phyloP scores from a whole-genome alignment of 1,140 invertebrate species.

The Whitmania pigra region DNA sequence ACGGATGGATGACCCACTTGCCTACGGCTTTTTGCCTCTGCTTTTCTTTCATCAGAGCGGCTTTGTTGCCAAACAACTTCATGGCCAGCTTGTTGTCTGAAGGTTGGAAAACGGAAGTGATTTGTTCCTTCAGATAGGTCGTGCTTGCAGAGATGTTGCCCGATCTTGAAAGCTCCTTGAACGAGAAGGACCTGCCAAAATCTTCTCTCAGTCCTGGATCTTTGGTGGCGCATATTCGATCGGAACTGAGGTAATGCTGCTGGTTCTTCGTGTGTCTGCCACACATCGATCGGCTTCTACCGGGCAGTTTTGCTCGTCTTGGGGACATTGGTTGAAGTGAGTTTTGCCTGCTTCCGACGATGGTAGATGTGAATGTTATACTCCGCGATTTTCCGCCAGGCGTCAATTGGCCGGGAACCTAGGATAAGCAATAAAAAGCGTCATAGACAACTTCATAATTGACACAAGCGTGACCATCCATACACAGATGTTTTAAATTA shows the following conservation, averaged over 20 bases:
- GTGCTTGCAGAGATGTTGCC: background rate
- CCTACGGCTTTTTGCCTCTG: conserved; percentile 38
- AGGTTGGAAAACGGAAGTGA: conserved; percentile 41
- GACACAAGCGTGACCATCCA: too few relatives aligned
- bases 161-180: conserved; percentile 3
- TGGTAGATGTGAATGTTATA: background rate
- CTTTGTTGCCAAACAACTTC: conserved; percentile 44
- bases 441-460: too few relatives aligned
- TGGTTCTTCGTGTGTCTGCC: background rate
- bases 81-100: conserved; percentile 44
- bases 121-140: conserved; percentile 34
- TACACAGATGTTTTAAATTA: too few relatives aligned
- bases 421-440: too few relatives aligned
- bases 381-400: conserved; percentile 8
- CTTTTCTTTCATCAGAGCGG: conserved; percentile 41
- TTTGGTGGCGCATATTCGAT: background rate
- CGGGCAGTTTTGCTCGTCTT: background rate
- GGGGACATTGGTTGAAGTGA: background rate
- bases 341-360: background rate
- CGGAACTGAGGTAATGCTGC: conserved; percentile 7
- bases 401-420: background rate
- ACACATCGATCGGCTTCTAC: conserved; percentile 5
- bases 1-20: conserved; percentile 44
- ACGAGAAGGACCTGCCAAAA: background rate
- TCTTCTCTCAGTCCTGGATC: background rate